Base-by-base conservation (phyloP, 2,888 invertebrate species). In the Willowsia nigromaculata region DNA sequence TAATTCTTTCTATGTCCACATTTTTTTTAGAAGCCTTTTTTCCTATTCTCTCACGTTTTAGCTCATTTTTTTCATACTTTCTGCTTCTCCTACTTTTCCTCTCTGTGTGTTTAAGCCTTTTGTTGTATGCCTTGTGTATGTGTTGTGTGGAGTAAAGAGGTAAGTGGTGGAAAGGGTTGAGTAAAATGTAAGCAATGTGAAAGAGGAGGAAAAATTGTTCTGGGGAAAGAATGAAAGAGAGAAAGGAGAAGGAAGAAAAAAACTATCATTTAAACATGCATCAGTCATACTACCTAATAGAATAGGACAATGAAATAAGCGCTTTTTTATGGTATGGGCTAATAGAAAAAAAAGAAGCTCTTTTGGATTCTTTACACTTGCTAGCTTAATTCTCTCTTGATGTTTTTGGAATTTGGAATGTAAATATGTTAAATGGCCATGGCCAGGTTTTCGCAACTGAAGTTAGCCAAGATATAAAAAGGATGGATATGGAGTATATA, bases 181-280 rank as follows among this genome's bases (percentile, higher is more conserved):
- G 56, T 56, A 56, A 56, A 56, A 18, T 25, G 22, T 56, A 76
- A 22, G 76, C 50, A 76, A 76, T 15, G 76, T 27, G 27, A 47
- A 47, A 76, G 76, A 37, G 50, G 27, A 76, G 43, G 6, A 47
- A 18, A 43, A 47, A 56, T 18, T 2, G 25, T 22, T 22, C 1
- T 56, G 6, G 15, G 18, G 18, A 22, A 11, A 25, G 15, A 11
- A 56, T 56, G 1, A 43, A 43, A 43, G 11, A 43, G 43, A 43
- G 43, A 43, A 9, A 43, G 43, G 13, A 43, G 43, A 43, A 43
- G 43, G 13, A 9, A 9, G 11, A 43, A 43, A 43, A 43, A 43
- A 43, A 43, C 43, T 43, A 43, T 43, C 43, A 43, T 43, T 43
- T 43, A 43, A 43, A 43, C 43, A 43, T 43, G 43, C 43, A 43